Conservation (phyloP, 2,113 vertebrate genomes). For the Silurus asotus region DNA sequence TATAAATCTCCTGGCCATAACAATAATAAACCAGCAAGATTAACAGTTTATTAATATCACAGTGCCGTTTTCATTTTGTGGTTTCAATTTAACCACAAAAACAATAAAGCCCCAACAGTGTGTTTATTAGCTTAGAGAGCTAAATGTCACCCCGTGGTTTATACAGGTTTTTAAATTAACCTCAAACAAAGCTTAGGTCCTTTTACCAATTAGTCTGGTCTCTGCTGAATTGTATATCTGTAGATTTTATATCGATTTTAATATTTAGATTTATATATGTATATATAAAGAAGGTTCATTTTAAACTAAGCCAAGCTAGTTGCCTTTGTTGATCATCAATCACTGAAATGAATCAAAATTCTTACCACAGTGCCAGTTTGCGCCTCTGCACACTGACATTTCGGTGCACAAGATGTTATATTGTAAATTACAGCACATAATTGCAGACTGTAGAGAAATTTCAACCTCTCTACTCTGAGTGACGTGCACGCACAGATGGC, state of each 20-base stretch:
- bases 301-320: no score
- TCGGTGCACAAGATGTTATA: not conserved
- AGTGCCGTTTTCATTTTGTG: conserved; percentile 15
- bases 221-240: conserved; percentile 7
- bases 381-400: not conserved
- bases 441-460: conserved; percentile 6
- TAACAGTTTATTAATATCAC: conserved; percentile 2
- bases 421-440: not conserved
- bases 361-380: not conserved
- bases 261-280: not conserved
- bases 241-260: not conserved
- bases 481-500: not conserved
- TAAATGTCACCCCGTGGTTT: conserved; percentile 17
- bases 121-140: not conserved
- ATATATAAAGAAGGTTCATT: not conserved
- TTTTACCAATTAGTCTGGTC: not conserved
- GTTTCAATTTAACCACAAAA: conserved; percentile 15
- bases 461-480: not conserved
- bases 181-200: not conserved
- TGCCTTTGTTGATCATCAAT: not conserved
- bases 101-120: conserved; percentile 12
- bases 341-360: not conserved
- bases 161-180: conserved; percentile 12
- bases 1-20: not conserved
- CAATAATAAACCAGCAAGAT: conserved; percentile 16